Percentiles rank a stretch among this genome's conserved stretches.
Conservation (phyloP, 2,113 vertebrate genomes). For the Chionodraco myersi region DNA sequence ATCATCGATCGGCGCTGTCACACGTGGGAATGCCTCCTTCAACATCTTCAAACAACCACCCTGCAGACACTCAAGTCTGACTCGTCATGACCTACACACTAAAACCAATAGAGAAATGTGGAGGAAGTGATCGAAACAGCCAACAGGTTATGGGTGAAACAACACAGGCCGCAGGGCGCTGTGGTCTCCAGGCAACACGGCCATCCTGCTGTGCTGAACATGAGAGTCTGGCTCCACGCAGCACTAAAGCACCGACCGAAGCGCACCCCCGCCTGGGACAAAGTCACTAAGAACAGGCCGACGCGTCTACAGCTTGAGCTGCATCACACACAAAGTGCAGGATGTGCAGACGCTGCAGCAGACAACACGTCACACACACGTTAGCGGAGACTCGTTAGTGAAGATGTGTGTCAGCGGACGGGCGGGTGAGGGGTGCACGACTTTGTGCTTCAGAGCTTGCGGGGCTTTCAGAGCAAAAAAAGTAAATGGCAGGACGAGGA, state of each 20-base stretch:
- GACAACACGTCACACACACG: background rate
- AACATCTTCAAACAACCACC: slow-evolving; percentile 14
- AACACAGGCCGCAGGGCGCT: slow-evolving; percentile 28
- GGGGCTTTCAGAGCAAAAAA: slow-evolving; percentile 47
- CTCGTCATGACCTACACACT: background rate
- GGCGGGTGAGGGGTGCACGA: slow-evolving; percentile 1
- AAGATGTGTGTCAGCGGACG: slow-evolving; percentile 3
- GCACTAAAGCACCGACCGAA: background rate
- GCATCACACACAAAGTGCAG: background rate
- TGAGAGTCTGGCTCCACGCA: background rate
- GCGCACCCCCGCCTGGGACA: slow-evolving; percentile 17
- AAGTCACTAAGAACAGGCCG: slow-evolving; percentile 14
- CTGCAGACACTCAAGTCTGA: background rate
- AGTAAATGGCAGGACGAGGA: slow-evolving; percentile 30
- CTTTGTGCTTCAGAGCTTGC: slow-evolving; percentile 40
- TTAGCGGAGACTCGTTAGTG: background rate
- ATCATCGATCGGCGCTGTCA: background rate
- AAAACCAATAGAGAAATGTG: background rate
- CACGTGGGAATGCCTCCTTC: background rate
- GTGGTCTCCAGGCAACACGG: slow-evolving; percentile 57
- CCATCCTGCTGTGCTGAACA: slow-evolving; percentile 31
- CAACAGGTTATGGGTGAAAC: slow-evolving; percentile 18
- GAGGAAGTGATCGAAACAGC: slow-evolving; percentile 1
- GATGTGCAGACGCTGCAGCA: background rate
- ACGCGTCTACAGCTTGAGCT: background rate